These are phyloP conservation scores for Chondrosia reniformis DNA, from an alignment of 37 sponge, comb jelly and placozoan genomes.

Conservation along the genomic window DNA sequence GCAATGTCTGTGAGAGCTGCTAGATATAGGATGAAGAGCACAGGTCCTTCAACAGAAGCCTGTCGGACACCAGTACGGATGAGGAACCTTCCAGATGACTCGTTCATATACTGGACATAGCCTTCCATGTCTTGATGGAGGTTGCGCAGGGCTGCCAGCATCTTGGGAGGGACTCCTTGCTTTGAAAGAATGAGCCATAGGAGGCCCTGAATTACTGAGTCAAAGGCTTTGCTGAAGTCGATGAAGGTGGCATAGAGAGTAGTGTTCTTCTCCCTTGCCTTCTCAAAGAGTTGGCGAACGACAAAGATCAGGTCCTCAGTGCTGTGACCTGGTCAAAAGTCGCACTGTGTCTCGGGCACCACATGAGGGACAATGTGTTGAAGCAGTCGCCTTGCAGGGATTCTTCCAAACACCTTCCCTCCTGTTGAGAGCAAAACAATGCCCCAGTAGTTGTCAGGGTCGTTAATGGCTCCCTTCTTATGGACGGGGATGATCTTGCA, in stretches of 20 bases:
- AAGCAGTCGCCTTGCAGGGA: not conserved
- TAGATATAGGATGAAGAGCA: not conserved
- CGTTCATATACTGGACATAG: slow-evolving; percentile 1
- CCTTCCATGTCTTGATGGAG: slow-evolving; percentile 1
- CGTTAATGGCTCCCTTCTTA: not conserved
- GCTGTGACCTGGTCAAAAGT: not conserved
- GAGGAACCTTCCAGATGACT: not conserved
- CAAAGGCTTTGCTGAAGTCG: slow-evolving; percentile 3
- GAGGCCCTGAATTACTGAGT: not conserved
- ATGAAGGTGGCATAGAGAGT: not conserved
- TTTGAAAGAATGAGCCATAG: not conserved
- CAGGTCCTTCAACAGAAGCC: not conserved
- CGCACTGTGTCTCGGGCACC: not conserved
- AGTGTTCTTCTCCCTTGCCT: not conserved
- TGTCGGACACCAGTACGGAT: not conserved
- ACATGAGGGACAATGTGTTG: not conserved
- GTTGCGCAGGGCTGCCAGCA: slow-evolving; percentile 4
- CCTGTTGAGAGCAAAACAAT: not conserved
- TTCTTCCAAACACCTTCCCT: too few relatives aligned
- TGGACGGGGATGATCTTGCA: too few relatives aligned
- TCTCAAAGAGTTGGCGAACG: not conserved
- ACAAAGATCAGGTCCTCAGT: not conserved
- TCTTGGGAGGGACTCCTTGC: slow-evolving; percentile 1
- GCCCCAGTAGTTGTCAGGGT: not conserved
- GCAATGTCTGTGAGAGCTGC: not conserved